Conservation (phyloP, 2,113 vertebrate genomes). For the Paramisgurnus dabryanus region DNA sequence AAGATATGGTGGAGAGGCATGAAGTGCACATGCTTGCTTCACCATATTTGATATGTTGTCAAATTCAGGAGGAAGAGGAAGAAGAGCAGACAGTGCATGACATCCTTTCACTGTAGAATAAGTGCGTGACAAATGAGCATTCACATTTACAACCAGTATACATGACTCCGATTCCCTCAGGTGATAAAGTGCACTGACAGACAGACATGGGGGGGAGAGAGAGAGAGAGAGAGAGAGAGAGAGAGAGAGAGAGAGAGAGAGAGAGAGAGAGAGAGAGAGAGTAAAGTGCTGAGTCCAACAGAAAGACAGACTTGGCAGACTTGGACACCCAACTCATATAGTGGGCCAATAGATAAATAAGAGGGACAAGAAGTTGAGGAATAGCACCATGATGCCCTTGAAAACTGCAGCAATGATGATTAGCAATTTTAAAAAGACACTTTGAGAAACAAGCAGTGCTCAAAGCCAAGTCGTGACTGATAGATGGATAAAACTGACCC, state of each 20-base stretch:
- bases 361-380: not conserved
- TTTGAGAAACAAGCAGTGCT: constrained; percentile 22
- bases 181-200: constrained; percentile 61
- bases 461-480: constrained; percentile 4
- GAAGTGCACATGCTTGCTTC: constrained; percentile 53
- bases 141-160: constrained; percentile 63
- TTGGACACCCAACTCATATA: constrained; percentile 35
- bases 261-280: constrained; percentile 11
- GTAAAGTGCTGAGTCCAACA: constrained; percentile 22
- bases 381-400: constrained; percentile 24
- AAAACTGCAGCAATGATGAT: constrained; percentile 13
- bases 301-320: constrained; percentile 16
- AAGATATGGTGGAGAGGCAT: not conserved
- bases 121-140: constrained; percentile 68
- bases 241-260: no score
- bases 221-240: constrained; percentile 10
- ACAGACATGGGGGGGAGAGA: not conserved
- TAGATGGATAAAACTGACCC: not conserved
- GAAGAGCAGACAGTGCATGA: constrained; percentile 66
- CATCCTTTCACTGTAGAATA: constrained; percentile 64
- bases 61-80: constrained; percentile 68
- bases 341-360: constrained; percentile 37
- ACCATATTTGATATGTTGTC: constrained; percentile 67
- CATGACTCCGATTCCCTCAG: constrained; percentile 60
- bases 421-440: constrained; percentile 22